Evolutionary conservation across 2,888 invertebrate genomes (phyloP).

Genomic region (Tethea ocularis): DNA sequence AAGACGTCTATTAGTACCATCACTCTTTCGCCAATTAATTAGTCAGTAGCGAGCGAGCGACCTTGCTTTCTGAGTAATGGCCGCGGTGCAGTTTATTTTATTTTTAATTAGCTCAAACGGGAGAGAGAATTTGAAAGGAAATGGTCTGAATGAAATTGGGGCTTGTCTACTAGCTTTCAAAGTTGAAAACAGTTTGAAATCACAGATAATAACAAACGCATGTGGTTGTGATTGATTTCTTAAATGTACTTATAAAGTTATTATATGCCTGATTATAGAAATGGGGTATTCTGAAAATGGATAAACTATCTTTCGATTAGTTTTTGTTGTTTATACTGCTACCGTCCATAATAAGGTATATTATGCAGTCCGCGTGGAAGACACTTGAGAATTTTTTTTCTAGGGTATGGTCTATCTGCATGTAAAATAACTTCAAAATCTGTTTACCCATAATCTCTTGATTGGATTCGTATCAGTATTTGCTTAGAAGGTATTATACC

Average conservation of each 20-base stretch:
- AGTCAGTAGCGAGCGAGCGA: conserved; percentile 53
- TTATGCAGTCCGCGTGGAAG: background rate
- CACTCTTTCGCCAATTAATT: conserved; percentile 63
- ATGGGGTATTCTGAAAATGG: conserved; percentile 43
- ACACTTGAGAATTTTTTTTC: background rate
- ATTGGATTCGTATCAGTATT: too few species aligned
- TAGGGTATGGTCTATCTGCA: background rate
- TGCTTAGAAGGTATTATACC: too few species aligned
- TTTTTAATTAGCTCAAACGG: conserved; percentile 59
- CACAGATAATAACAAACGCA: conserved; percentile 15
- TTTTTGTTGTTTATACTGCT: conserved; percentile 34
- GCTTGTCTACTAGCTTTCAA: conserved; percentile 21
- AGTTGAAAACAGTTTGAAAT: conserved; percentile 27
- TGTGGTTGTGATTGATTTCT: conserved; percentile 22
- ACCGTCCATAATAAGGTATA: background rate
- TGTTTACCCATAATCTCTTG: too few species aligned
- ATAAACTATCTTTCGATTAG: conserved; percentile 47
- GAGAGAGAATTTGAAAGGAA: conserved; percentile 28
- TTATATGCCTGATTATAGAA: conserved; percentile 26
- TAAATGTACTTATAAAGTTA: background rate
- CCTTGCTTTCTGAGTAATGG: conserved; percentile 60
- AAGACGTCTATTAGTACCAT: conserved; percentile 43
- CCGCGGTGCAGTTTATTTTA: conserved; percentile 60
- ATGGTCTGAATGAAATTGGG: conserved; percentile 8
- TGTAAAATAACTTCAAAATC: too few species aligned